A percentile compares a stretch with the other conserved stretches of the same genome.
Conservation (phyloP, 2,888 invertebrate genomes). For the Dicranocentrus wangi region DNA sequence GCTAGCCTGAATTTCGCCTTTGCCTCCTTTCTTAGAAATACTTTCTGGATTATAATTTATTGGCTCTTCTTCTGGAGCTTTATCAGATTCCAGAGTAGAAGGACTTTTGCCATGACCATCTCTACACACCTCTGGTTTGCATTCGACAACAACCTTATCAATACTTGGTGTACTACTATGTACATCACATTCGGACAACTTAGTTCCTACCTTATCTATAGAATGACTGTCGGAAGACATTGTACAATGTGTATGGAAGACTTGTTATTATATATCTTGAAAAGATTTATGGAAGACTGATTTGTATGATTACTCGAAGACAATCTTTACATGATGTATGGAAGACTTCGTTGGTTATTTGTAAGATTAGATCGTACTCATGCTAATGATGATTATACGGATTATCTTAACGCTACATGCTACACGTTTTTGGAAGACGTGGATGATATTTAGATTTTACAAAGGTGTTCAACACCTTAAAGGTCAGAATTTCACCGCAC, state of each 20-base stretch:
- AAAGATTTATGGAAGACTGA: slow-evolving; percentile 53
- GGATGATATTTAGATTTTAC: too few relatives aligned
- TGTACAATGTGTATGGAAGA: slow-evolving; percentile 59
- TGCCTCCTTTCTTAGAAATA: slow-evolving; percentile 21
- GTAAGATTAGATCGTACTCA: neutral
- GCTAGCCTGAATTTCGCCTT: slow-evolving; percentile 13
- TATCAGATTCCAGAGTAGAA: slow-evolving; percentile 25
- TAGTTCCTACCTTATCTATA: slow-evolving; percentile 51
- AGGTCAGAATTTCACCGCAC: slow-evolving; percentile 50
- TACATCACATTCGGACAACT: slow-evolving; percentile 39
- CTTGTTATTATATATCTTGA: too few relatives aligned
- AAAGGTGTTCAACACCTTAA: neutral
- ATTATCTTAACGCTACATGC: too few relatives aligned
- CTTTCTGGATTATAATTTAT: slow-evolving; percentile 3
- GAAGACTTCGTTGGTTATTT: slow-evolving; percentile 3
- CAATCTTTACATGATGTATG: neutral
- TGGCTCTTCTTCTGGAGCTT: slow-evolving; percentile 13
- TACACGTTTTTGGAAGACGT: too few relatives aligned
- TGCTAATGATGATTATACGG: slow-evolving; percentile 1
- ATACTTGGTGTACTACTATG: slow-evolving; percentile 7
- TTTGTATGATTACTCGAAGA: too few relatives aligned
- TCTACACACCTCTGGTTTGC: slow-evolving; percentile 39
- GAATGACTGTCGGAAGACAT: slow-evolving; percentile 62
- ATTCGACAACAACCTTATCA: slow-evolving; percentile 34
- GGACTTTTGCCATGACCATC: slow-evolving; percentile 33